Evolutionary conservation across 2,888 invertebrate species (phyloP), one percentile per base, ranked within the genome.

Genomic region (Trichogramma dendrolimi): DNA sequence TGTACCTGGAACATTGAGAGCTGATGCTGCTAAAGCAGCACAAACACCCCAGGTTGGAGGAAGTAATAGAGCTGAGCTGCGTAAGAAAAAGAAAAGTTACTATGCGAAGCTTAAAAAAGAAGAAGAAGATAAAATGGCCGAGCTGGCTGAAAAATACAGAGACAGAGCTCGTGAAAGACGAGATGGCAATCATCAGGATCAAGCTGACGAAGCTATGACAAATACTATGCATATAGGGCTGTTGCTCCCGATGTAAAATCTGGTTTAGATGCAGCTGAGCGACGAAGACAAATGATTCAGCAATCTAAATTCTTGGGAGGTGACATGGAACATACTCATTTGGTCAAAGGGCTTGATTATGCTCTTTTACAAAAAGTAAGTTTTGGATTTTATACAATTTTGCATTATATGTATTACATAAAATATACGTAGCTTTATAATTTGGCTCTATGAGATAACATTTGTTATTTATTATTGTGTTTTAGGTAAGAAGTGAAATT

Each of bases 241-340:
- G 97, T 99, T 0, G 98, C 97, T 4, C 97, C 97, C 0, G 97
- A 97, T 82, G 81, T 94, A 10, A 96, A 96, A 76, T 94, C 95
- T 0, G 91, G 94, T 67, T 87, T 92, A 79, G 95, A 96, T 82
- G 95, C 95, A 0, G 96, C 97, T 5, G 97, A 98, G 80, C 84
- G 96, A 49, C 84, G 98, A 57, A 86, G 96, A 56, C 94, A 97
- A 75, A 89, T 96, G 83, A 99, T 99, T 76, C 91, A 91, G 77
- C 98, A 99, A 81, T 99, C 99, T 0, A 99, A 99, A 81, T 99
- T 96, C 81, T 93, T 99, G 83, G 99, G 99, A 78, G 99, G 99
- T 85, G 99, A 99, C 80, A 97, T 99, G 93, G 97, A 99, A 75
- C 99, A 99, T 73, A 99, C 99, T 77, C 99, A 99, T 82, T 95